Evolutionary conservation across 37 sponge, comb jelly and placozoan species (phyloP).

Genomic region (Geodia barretti): DNA sequence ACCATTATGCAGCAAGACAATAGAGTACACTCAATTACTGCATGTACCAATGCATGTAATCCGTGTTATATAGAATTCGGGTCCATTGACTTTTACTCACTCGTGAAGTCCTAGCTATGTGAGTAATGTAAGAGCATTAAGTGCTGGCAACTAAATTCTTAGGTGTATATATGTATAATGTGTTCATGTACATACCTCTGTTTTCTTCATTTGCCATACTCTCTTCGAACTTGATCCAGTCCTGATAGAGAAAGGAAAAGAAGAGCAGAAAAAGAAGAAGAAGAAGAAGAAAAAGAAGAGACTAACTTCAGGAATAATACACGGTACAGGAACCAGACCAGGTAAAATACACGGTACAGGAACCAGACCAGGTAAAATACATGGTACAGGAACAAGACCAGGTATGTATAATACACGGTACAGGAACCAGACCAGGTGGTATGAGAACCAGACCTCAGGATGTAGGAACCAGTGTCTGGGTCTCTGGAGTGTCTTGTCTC

Average conservation of each 20-base stretch:
- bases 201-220: conserved; percentile 5
- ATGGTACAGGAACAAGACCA: not conserved
- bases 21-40: too few species aligned
- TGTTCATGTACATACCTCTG: too few species aligned
- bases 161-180: too few species aligned
- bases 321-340: not conserved
- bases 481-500: conserved; percentile 26
- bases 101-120: too few species aligned
- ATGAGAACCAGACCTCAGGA: conserved; percentile 53
- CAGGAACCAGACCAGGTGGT: too few species aligned
- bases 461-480: conserved; percentile 76
- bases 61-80: too few species aligned
- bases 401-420: not conserved
- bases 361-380: not conserved
- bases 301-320: not conserved
- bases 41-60: too few species aligned
- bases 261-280: not conserved
- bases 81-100: too few species aligned
- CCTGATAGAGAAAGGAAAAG: conserved; percentile 5
- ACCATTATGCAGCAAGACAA: too few species aligned
- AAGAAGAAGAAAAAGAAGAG: not conserved
- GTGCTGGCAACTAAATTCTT: too few species aligned
- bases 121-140: too few species aligned
- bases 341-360: not conserved
- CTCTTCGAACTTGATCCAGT: conserved; percentile 45